Base-by-base conservation (phyloP, 2,113 vertebrate genomes). In the Bubo scandiacus region DNA sequence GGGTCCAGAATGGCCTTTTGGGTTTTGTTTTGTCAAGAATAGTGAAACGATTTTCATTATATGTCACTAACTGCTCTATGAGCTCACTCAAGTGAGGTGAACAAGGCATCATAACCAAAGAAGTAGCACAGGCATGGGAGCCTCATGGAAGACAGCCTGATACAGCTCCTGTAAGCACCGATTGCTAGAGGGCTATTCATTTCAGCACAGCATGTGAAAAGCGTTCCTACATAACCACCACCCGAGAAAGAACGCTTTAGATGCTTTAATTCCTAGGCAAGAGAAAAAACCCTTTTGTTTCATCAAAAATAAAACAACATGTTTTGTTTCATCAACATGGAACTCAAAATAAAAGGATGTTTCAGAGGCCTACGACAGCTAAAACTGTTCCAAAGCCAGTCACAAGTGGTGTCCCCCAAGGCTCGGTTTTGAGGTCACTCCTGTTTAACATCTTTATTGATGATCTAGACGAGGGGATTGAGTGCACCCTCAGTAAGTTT, bases 231-330 rank as follows among this genome's bases (percentile, higher is more conserved):
- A 63, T 34, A 81, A 70, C 58, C 38, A 3, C 51, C 4, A 11
- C 59, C 51, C 1, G 0, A 70, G 81, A 80, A 67, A 86, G 47
- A 94, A 88, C 0, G 1, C 45, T 92, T 81, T 12, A 54, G 55
- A 88, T 68, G 62, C 73, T 88, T 84, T 90, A 71, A 88, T 71
- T 93, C 95, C 78, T 12, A 79, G 23, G 93, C 86, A 96, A 95
- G 85, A 92, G 92, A 96, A 97, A 96, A 71, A 90, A 88, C 70
- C 81, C 73, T 68, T 92, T 94, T 94, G 81, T 93, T 94, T 38
- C 38, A 38, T 72, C 92, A 89, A 63, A 38, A 38, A 38, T 9
- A 38, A 38, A 38, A 38, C 38, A 38, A 38, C 38, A 38, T 38
- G 38, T 38, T 38, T 38, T 38, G 38, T 38, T 38, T 38, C 38